These are phyloP conservation scores for Ceratina australensis DNA, from an alignment of 1,140 invertebrate genomes.

Conservation along the genomic window DNA sequence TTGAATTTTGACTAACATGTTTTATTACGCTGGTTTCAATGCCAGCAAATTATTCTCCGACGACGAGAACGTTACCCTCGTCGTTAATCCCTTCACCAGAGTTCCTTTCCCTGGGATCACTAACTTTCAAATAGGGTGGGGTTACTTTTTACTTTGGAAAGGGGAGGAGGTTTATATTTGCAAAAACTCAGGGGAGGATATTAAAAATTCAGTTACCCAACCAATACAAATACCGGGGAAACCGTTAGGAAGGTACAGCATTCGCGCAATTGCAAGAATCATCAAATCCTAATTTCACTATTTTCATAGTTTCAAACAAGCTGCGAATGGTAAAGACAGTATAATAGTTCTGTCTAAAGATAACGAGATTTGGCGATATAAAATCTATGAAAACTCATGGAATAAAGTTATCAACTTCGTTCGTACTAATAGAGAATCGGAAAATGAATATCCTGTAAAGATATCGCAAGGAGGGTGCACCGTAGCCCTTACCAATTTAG, in stretches of 20 bases:
- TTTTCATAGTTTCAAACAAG: conserved; percentile 65
- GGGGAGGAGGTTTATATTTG: conserved; percentile 64
- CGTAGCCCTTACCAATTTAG: conserved; percentile 75
- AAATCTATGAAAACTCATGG: conserved; percentile 70
- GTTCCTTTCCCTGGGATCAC: conserved; percentile 60
- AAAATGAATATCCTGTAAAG: conserved; percentile 68
- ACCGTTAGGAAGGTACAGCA: conserved; percentile 54
- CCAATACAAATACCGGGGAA: conserved; percentile 65
- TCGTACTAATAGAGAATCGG: conserved; percentile 38
- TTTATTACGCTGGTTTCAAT: conserved; percentile 73
- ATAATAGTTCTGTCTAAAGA: conserved; percentile 64
- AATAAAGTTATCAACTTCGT: conserved; percentile 69
- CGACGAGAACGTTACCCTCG: conserved; percentile 36
- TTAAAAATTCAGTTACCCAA: conserved; percentile 22
- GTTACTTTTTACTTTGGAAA: conserved; percentile 73
- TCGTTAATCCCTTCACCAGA: conserved; percentile 63
- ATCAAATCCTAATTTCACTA: neutral
- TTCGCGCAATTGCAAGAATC: no score
- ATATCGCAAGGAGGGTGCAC: conserved; percentile 66
- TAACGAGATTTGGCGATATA: conserved; percentile 72
- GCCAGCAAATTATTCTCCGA: conserved; percentile 60
- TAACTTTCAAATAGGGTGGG: conserved; percentile 74
- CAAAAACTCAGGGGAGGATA: conserved; percentile 54
- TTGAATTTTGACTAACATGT: conserved; percentile 56
- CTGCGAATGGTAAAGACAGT: conserved; percentile 62